Evolutionary conservation across 2,888 invertebrate species (phyloP).

Genomic region (Cancer borealis): DNA sequence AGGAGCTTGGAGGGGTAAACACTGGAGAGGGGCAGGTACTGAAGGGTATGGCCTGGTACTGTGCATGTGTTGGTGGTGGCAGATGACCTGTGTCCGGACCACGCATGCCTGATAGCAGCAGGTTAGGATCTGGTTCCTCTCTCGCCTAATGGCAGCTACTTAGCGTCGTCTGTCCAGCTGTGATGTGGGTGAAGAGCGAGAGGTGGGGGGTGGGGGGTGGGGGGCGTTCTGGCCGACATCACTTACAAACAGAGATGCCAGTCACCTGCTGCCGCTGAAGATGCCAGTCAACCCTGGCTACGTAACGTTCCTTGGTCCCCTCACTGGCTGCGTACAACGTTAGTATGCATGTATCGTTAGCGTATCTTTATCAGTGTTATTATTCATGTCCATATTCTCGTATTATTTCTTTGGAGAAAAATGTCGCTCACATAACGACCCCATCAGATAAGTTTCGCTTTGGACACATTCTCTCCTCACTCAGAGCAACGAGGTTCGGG

Average conservation of each 20-base stretch:
- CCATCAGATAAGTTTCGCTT: not conserved
- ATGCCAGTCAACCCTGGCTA: not conserved
- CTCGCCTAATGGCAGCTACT: not conserved
- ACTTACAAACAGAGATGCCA: not conserved
- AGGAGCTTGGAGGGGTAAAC: not conserved
- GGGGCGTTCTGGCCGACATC: not conserved
- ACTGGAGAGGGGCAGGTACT: not conserved
- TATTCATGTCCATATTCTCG: not conserved
- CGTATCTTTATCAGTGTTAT: not conserved
- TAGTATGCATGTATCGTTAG: not conserved
- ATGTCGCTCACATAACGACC: not conserved
- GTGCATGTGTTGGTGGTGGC: not conserved
- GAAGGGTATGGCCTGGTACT: not conserved
- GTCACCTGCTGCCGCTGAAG: not conserved
- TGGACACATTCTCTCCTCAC: not conserved
- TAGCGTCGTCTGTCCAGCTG: conserved; percentile 12
- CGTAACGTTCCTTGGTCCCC: not conserved
- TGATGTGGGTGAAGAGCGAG: not conserved
- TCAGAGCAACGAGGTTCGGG: not conserved
- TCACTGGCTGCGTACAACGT: not conserved
- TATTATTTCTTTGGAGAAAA: not conserved
- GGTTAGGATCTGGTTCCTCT: not conserved
- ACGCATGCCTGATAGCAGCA: not conserved
- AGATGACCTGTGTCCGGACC: not conserved
- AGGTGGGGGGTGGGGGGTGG: not conserved